Percentiles rank a stretch among this genome's conserved stretches.
These are phyloP conservation scores for Gari tellinella DNA, from an alignment of 2,888 invertebrate genomes.

Conservation along the genomic window DNA sequence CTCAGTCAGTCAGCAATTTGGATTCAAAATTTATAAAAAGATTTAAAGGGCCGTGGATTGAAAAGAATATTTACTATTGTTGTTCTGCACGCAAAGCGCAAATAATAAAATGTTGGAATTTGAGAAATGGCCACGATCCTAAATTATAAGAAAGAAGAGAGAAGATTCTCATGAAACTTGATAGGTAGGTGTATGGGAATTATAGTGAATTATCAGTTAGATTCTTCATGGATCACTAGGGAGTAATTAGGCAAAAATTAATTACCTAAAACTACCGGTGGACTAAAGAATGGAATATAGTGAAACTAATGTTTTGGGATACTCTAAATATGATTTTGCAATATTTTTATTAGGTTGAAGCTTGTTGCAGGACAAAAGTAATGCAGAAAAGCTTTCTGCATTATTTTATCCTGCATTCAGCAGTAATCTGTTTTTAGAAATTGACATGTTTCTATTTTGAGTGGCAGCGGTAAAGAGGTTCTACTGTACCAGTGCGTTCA, in stretches of 20 bases:
- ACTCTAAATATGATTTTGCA: too few species aligned
- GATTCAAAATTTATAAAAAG: conserved; percentile 51
- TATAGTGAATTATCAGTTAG: conserved; percentile 1
- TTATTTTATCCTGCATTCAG: too few species aligned
- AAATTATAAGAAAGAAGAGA: conserved; percentile 42
- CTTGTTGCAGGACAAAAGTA: too few species aligned
- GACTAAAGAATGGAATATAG: too few species aligned
- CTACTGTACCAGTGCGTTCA: too few species aligned
- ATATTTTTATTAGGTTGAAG: too few species aligned
- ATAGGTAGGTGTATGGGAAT: conserved; percentile 2
- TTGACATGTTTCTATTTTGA: too few species aligned
- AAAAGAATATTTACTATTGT: conserved; percentile 57
- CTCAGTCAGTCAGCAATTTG: conserved; percentile 31
- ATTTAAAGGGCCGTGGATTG: conserved; percentile 56
- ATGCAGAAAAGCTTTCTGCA: too few species aligned
- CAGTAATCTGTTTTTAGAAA: too few species aligned
- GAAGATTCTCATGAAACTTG: conserved; percentile 37
- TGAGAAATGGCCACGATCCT: conserved; percentile 21
- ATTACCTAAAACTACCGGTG: neutral
- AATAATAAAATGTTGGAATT: conserved; percentile 52
- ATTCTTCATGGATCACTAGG: neutral
- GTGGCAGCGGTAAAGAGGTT: too few species aligned
- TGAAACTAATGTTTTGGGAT: too few species aligned
- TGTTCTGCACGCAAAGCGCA: conserved; percentile 50
- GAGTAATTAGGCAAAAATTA: conserved; percentile 5